Evolutionary conservation across 2,888 invertebrate species (phyloP), one percentile per base, ranked within the genome.

Genomic region (Orgyia antiqua): DNA sequence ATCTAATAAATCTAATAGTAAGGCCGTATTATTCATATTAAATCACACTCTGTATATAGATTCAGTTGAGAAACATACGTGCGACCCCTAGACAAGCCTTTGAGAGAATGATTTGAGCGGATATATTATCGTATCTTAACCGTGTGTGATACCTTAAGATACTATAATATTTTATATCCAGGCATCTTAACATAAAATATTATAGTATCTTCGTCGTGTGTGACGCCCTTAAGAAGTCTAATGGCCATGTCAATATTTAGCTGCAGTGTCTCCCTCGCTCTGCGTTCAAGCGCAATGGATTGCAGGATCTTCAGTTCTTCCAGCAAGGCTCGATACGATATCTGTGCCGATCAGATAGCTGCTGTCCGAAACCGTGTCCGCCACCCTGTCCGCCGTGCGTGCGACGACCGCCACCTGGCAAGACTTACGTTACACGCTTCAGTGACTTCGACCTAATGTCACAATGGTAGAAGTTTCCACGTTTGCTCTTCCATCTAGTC

Each of bases 281-380:
- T 37, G 87, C 87, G 28, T 87, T 84, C 77, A 87, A 87, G 65
- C 76, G 87, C 32, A 87, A 87, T 57, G 87, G 87, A 19, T 68
- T 87, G 40, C 87, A 87, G 49, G 87, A 87, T 55, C 75, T 71
- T 65, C 83, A 87, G 68, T 87, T 67, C 70, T 83, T 84, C 68
- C 83, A 86, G 63, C 83, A 83, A 46, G 86, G 87, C 36, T 77
- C 86, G 30, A 77, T 86, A 45, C 80, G 87, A 50, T 87, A 87
- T 60, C 58, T 87, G 46, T 87, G 87, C 60, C 77, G 83, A 40
- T 45, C 68, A 37, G 72, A 68, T 37, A 60, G 73, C 25, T 48
- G 68, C 53, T 73, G 78, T 46, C 42, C 66, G 29, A 55, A 41
- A 51, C 79, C 82, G 36, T 79, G 80, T 50, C 80, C 82, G 45